Base-by-base conservation (phyloP, 2,888 invertebrate genomes). In the Bellardia pandia region DNA sequence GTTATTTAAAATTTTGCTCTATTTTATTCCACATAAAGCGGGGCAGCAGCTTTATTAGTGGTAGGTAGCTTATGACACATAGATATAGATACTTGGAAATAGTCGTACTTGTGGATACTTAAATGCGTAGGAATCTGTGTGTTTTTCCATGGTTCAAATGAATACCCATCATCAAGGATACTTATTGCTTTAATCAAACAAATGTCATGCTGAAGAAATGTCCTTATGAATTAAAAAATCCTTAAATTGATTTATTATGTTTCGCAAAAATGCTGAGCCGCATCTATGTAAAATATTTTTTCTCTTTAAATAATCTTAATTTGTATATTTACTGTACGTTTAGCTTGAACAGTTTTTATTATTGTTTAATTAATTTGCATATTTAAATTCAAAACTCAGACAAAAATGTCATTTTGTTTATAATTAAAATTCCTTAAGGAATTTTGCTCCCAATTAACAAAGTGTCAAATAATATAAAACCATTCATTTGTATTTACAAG, bases 141-240 rank as follows among this genome's bases (percentile, higher is more conserved):
- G 42, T 16, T 2, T 45, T 66, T 42, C 8, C n/a, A 60, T n/a
- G 16, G 7, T 37, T 60, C n/a, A 33, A 6, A 33, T 60, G 37
- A 60, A 37, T 60, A 33, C 8, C 60, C 40, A 64, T 40, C 9
- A 40, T 16, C 62, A 9, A 16, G n/a, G 9, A 40, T 64, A 45
- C 45, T 45, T 13, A 40, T 64, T 40, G 9, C n/a, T 64, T 40
- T 16, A 64, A 62, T 62, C 37, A 37, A 37, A 37, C 7, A 62
- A 62, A 33, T 62, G 33, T 62, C 62, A 37, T 62, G 37, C 37
- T 62, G 62, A n/a, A 37, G n/a, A 62, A 62, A 62, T 33, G 56
- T 1, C 30, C 11, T 23, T 58, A 37, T 62, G 11, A 58, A 37
- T n/a, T 37, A 14, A 37, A 3, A 62, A 62, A 62, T 58, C 30